Base-by-base conservation (phyloP, 2,113 vertebrate species). In the Bubalus kerabau region DNA sequence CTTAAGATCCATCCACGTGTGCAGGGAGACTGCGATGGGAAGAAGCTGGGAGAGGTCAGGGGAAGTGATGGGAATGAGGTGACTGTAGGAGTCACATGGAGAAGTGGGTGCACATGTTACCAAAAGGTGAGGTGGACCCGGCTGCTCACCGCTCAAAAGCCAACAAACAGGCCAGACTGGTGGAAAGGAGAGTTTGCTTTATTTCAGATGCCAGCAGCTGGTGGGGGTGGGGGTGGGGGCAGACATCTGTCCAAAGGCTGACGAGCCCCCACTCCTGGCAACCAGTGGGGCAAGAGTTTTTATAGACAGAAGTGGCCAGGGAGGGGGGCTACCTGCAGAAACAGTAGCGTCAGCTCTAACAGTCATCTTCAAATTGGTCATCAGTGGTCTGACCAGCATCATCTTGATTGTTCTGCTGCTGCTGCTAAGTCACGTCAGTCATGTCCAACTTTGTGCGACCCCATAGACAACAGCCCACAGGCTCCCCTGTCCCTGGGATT, bases 31-130 rank as follows among this genome's bases (percentile, higher is more conserved):
- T 1, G 2, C 12, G 56, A 2, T 0, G 5, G 28, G 24, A 30
- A 15, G 56, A 46, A 87, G 28, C 36, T n/a, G 10, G 28, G 24
- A 60, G 11, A 54, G 54, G 40, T 3, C 1, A 32, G 40, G 28
- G 67, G 24, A 67, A 40, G 71, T 9, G 6, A 3, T 19, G 28
- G 54, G 40, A 62, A n/a, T 1, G 3, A 7, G 48, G 12, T 2
- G 5, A 12, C 28, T 11, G 5, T 2, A 5, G 64, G 50, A 64
- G n/a, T 1, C 10, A 0, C 43, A 19, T 4, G 43, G 64, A n/a
- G 19, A 15, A 10, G 48, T 30, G 28, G 48, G 7, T 1, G 36
- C 36, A 28, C 5, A 0, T 43, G 71, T 43, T 43, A 43, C 5
- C 12, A 0, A 76, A 43, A 14, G 36, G 21, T 43, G n/a, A 71